Conservation (phyloP, 2,888 invertebrate species). For the Epicampocera succincta region DNA sequence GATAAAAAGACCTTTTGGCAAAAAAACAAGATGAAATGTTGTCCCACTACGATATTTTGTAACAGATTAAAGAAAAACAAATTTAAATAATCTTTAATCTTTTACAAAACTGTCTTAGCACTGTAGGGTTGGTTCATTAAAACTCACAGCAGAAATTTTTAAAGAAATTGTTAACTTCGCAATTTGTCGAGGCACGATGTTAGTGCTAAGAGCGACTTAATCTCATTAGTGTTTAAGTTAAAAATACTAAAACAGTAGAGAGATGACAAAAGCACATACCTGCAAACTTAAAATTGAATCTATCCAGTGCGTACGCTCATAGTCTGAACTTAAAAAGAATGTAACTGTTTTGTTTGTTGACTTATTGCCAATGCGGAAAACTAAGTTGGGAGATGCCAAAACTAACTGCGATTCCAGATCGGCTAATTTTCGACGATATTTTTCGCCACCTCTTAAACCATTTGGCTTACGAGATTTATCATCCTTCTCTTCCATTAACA, state of each 20-base stretch:
- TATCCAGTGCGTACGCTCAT: constrained; percentile 96
- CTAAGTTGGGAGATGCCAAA: constrained; percentile 93
- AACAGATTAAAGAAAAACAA: too few relatives aligned
- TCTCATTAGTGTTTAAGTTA: neutral
- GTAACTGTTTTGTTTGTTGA: constrained; percentile 87
- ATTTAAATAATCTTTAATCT: too few relatives aligned
- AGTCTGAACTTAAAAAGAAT: constrained; percentile 96
- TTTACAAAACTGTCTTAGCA: too few relatives aligned
- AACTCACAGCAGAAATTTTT: too few relatives aligned
- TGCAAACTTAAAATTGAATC: constrained; percentile 92
- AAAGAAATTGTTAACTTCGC: too few relatives aligned
- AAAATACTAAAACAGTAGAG: neutral
- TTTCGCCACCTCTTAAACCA: constrained; percentile 86
- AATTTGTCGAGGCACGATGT: too few relatives aligned
- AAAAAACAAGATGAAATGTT: too few relatives aligned
- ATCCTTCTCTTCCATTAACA: constrained; percentile 90
- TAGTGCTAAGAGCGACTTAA: too few relatives aligned
- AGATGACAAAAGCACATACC: constrained; percentile 65
- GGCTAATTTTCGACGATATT: constrained; percentile 93
- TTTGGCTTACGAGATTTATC: constrained; percentile 82
- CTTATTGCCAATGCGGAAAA: constrained; percentile 90
- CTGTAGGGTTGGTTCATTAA: too few relatives aligned
- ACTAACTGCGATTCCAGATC: constrained; percentile 95
- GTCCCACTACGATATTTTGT: too few relatives aligned
- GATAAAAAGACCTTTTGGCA: too few relatives aligned